A percentile compares a stretch with the other conserved stretches of the same genome.
Conservation (phyloP, 2,797 vertebrate genomes). For the Amphiprion clarkii region DNA sequence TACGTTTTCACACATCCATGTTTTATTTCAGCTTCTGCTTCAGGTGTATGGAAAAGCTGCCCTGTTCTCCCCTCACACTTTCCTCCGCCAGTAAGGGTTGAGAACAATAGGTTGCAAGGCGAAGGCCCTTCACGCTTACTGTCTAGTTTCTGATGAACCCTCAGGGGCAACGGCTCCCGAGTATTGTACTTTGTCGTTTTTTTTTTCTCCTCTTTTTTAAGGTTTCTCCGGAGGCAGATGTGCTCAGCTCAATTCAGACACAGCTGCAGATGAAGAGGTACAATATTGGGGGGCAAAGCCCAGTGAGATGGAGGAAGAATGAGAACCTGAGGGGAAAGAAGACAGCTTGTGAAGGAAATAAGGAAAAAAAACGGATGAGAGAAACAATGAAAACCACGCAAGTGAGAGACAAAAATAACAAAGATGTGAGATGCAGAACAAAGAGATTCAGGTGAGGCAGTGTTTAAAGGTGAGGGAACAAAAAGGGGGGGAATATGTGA, state of each 20-base stretch:
- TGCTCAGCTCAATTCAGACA: slow-evolving; percentile 70
- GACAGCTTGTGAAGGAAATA: slow-evolving; percentile 46
- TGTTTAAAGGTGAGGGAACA: slow-evolving; percentile 58
- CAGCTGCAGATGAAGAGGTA: slow-evolving; percentile 72
- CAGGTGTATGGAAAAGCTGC: slow-evolving; percentile 25
- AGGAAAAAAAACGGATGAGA: slow-evolving; percentile 42
- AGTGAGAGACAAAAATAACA: slow-evolving; percentile 38
- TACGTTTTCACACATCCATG: slow-evolving; percentile 9
- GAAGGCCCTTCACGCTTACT: slow-evolving; percentile 47
- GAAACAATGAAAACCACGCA: slow-evolving; percentile 20
- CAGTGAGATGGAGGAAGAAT: slow-evolving; percentile 53
- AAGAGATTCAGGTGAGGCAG: slow-evolving; percentile 42
- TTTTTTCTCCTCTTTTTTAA: slow-evolving; percentile 32
- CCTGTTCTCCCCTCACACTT: slow-evolving; percentile 13
- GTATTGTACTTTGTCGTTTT: slow-evolving; percentile 51
- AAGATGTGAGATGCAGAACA: slow-evolving; percentile 41
- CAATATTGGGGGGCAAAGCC: slow-evolving; percentile 54
- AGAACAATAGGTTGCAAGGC: slow-evolving; percentile 65
- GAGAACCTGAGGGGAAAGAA: slow-evolving; percentile 54
- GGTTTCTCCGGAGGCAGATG: slow-evolving; percentile 69
- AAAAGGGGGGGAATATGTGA: slow-evolving; percentile 53
- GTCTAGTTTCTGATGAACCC: slow-evolving; percentile 68
- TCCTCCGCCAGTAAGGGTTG: slow-evolving; percentile 31
- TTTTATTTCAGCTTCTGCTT: slow-evolving; percentile 40
- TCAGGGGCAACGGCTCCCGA: slow-evolving; percentile 51